A percentile compares a stretch with the other conserved stretches of the same genome.
Conservation (phyloP, 1,140 invertebrate genomes). For the Ephestia elutella region DNA sequence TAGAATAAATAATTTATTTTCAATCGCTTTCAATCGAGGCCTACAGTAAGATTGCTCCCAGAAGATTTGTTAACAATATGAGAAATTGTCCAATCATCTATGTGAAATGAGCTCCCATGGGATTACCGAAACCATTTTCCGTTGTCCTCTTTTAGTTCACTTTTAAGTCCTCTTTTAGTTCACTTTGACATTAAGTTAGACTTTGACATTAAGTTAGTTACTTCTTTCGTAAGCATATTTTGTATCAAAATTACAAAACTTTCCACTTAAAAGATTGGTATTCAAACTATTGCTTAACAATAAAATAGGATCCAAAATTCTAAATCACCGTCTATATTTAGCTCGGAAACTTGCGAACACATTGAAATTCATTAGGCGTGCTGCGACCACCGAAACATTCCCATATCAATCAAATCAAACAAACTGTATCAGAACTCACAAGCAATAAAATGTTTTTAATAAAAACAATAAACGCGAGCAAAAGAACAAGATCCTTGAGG, state of each 20-base stretch:
- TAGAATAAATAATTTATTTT: slow-evolving; percentile 68
- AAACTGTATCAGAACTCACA: slow-evolving; percentile 39
- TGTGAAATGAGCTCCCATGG: slow-evolving; percentile 8
- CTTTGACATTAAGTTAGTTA: no score
- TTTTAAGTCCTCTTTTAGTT: no score
- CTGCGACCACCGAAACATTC: slow-evolving; percentile 33
- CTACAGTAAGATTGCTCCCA: slow-evolving; percentile 24
- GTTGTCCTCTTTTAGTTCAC: background rate
- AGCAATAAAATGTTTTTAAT: slow-evolving; percentile 53
- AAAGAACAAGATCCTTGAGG: slow-evolving; percentile 47
- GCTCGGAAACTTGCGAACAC: background rate
- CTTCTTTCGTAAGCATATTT: no score
- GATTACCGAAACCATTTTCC: slow-evolving; percentile 20
- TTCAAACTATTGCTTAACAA: background rate
- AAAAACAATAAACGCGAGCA: slow-evolving; percentile 52
- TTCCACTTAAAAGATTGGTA: no score
- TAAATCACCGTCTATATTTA: slow-evolving; percentile 8
- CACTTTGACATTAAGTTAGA: no score
- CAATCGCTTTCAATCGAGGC: slow-evolving; percentile 44
- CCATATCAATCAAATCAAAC: slow-evolving; percentile 49
- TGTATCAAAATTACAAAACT: no score
- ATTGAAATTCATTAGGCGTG: slow-evolving; percentile 12
- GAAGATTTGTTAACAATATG: slow-evolving; percentile 30
- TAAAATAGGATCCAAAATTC: background rate
- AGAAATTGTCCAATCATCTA: slow-evolving; percentile 32